phyloP scores from a whole-genome alignment of 1,140 invertebrate genomes.

The Teleopsis dalmanni region DNA sequence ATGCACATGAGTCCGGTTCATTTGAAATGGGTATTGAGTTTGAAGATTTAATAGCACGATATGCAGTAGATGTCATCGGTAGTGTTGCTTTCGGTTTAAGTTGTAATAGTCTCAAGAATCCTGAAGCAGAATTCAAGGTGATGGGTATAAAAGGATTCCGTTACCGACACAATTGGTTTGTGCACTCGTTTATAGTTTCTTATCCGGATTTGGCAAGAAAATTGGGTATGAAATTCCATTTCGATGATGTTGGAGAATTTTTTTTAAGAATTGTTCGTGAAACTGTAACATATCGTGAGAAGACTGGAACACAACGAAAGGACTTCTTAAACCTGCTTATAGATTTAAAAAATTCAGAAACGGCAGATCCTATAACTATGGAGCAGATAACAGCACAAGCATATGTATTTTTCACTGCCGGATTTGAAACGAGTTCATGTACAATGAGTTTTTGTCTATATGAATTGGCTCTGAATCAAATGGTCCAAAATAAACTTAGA shows the following conservation, averaged over 20 bases:
- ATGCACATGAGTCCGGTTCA: neutral
- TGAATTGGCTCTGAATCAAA: constrained; percentile 44
- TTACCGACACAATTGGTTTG: constrained; percentile 17
- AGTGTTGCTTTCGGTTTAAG: constrained; percentile 53
- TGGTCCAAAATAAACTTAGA: constrained; percentile 46
- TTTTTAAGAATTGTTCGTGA: constrained; percentile 45
- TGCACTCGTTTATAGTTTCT: constrained; percentile 18
- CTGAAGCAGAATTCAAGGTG: constrained; percentile 47
- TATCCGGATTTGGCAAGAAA: constrained; percentile 19
- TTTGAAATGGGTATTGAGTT: constrained; percentile 23
- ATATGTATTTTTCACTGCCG: constrained; percentile 57
- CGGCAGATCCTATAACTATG: constrained; percentile 26
- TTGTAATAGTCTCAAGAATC: constrained; percentile 48
- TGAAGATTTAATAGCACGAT: constrained; percentile 46
- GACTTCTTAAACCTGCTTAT: constrained; percentile 10
- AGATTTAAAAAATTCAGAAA: constrained; percentile 21
- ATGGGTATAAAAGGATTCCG: constrained; percentile 33
- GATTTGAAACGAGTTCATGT: constrained; percentile 49
- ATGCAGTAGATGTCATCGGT: constrained; percentile 55
- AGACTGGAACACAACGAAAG: constrained; percentile 43
- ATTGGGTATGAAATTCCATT: constrained; percentile 31
- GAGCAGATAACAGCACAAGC: constrained; percentile 48
- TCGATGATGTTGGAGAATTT: constrained; percentile 45
- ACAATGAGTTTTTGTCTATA: constrained; percentile 46
- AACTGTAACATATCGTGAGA: constrained; percentile 46